Evolutionary conservation across 2,888 invertebrate species (phyloP).

Genomic region (Xiphydria camelus): DNA sequence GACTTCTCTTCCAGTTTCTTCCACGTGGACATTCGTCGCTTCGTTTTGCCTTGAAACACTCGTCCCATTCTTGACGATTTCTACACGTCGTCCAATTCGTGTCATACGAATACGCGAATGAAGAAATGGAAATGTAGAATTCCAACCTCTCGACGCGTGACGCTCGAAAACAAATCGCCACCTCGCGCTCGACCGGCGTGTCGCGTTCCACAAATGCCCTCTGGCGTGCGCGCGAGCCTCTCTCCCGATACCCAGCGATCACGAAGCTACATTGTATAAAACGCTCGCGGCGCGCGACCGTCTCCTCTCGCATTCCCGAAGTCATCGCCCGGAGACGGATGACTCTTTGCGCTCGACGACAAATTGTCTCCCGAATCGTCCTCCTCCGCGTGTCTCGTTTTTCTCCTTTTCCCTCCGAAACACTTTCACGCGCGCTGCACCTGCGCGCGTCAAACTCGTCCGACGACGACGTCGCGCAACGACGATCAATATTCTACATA

Average conservation of each 20-base stretch:
- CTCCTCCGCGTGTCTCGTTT: not conserved
- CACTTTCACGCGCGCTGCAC: constrained; percentile 4
- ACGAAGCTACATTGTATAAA: constrained; percentile 35
- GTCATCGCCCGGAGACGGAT: constrained; percentile 32
- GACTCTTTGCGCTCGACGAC: constrained; percentile 27
- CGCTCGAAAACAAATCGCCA: constrained; percentile 33
- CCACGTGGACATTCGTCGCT: no score
- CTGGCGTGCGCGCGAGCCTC: no score
- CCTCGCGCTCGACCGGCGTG: constrained; percentile 22
- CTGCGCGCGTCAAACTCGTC: not conserved
- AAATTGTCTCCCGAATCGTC: no score
- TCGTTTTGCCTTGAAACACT: no score
- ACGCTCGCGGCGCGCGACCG: constrained; percentile 30
- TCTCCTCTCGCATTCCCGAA: constrained; percentile 28
- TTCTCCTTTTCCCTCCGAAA: not conserved
- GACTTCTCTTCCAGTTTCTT: no score
- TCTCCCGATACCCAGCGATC: constrained; percentile 35
- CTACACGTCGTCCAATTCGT: no score
- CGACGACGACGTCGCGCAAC: constrained; percentile 7
- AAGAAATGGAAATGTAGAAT: no score
- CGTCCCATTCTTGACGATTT: no score
- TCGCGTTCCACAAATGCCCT: constrained; percentile 32
- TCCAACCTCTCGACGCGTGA: constrained; percentile 16
- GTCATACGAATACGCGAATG: no score
- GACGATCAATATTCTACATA: constrained; percentile 10